A percentile compares a stretch with the other conserved stretches of the same genome.
phyloP scores from a whole-genome alignment of 2,113 vertebrate genomes.

The Leuciscus idus region DNA sequence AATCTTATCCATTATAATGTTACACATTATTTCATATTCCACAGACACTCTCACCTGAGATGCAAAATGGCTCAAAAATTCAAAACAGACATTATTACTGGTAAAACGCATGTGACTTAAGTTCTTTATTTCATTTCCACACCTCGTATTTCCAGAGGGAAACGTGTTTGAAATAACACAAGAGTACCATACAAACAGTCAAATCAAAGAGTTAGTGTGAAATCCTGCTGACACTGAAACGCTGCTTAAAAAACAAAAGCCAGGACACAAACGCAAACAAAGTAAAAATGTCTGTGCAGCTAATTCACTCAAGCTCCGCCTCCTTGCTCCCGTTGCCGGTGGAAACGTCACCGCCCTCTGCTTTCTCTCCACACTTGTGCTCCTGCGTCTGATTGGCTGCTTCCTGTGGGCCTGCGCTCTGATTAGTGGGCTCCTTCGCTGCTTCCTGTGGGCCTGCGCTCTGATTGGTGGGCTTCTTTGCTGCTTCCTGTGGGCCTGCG shows the following conservation, averaged over 20 bases:
- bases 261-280: neutral
- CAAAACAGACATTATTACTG: neutral
- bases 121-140: neutral
- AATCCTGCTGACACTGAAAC: neutral
- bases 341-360: neutral
- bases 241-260: neutral
- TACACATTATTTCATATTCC: neutral
- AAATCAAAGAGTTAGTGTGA: neutral
- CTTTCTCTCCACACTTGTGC: neutral
- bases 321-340: neutral
- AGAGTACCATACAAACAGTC: neutral
- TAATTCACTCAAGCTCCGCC: constrained; percentile 14
- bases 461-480: constrained; percentile 68
- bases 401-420: neutral
- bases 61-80: neutral
- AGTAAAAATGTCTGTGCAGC: neutral
- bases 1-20: no score
- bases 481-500: neutral
- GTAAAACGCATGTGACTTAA: neutral
- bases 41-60: neutral
- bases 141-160: neutral
- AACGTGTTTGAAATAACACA: neutral
- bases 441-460: neutral
- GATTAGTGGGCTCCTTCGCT: constrained; percentile 65
- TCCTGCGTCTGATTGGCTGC: constrained; percentile 10